Conservation (phyloP, 2,888 invertebrate species). For the Gibbula magus region DNA sequence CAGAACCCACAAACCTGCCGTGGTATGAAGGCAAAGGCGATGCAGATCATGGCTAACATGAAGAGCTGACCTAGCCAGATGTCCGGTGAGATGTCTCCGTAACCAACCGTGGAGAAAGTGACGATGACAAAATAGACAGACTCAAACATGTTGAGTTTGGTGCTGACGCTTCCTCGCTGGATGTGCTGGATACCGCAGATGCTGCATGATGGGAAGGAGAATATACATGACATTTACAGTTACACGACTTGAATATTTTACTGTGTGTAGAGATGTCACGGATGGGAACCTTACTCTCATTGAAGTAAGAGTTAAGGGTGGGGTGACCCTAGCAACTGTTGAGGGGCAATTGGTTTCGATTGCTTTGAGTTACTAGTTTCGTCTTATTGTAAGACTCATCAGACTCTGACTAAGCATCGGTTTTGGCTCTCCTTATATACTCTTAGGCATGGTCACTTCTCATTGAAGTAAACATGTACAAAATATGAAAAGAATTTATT, state of each 20-base stretch:
- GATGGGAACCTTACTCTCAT: no score
- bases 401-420: no score
- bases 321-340: no score
- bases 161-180: constrained; percentile 85
- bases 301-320: no score
- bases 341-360: no score
- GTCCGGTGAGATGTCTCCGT: constrained; percentile 61
- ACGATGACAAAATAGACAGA: constrained; percentile 97
- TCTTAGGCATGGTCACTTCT: no score
- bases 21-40: constrained; percentile 60
- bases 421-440: no score
- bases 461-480: no score
- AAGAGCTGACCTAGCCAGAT: constrained; percentile 63
- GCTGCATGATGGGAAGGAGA: constrained; percentile 78
- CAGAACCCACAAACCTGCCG: constrained; percentile 46
- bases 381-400: no score
- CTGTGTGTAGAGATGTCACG: not conserved
- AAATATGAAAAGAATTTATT: no score
- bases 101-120: constrained; percentile 81
- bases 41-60: constrained; percentile 61
- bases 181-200: constrained; percentile 98
- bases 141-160: constrained; percentile 90
- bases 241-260: not conserved
- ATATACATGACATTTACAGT: not conserved
- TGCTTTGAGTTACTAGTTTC: no score